Base-by-base conservation (phyloP, 2,797 vertebrate genomes). In the Acanthis flammea region DNA sequence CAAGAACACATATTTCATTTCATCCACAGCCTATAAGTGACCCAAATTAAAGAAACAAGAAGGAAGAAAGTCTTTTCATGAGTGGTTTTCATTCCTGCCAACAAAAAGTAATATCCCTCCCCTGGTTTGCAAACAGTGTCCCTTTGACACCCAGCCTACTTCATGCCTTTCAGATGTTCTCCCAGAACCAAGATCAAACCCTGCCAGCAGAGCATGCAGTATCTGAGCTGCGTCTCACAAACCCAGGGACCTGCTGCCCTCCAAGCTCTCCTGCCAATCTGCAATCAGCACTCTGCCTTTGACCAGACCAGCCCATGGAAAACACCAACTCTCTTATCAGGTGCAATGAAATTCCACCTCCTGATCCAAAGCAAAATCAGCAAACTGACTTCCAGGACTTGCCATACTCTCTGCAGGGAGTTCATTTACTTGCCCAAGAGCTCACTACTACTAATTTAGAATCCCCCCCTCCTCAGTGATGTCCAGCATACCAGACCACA, bases 251-350 rank as follows among this genome's bases (percentile, higher is more conserved):
- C 19, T 54, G 2, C 48, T 70, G 39, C 14, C 45, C 21, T 19
- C 25, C 4, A 25, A 19, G 27, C 47, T 54, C 22, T 50, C 8
- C 0, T 2, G 6, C 24, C 19, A 1, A 3, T 5, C 41, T 16
- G 4, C 23, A 27, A 2, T 6, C 61, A 82, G 12, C 37, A 6
- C 24, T 14, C 39, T 24, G 3, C 12, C 5, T 21, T n/a, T 45
- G 14, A 24, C 14, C 39, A 24, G 22, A 27, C 2, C n/a, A 50
- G 30, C 7, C 27, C 24, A 12, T 2, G 3, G 65, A 58, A 83
- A 30, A 76, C 7, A 2, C 2, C 11, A 66, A 47, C 9, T 30
- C 24, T 61, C 19, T 39, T 42, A 44, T 3, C 14, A 48, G 80
- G 4, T 19, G 41, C 19, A 76, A 6, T n/a, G 31, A 47, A 51